Evolutionary conservation across 1,140 invertebrate species (phyloP), one percentile per base, ranked within the genome.

Genomic region (Brachionus manjavacas): DNA sequence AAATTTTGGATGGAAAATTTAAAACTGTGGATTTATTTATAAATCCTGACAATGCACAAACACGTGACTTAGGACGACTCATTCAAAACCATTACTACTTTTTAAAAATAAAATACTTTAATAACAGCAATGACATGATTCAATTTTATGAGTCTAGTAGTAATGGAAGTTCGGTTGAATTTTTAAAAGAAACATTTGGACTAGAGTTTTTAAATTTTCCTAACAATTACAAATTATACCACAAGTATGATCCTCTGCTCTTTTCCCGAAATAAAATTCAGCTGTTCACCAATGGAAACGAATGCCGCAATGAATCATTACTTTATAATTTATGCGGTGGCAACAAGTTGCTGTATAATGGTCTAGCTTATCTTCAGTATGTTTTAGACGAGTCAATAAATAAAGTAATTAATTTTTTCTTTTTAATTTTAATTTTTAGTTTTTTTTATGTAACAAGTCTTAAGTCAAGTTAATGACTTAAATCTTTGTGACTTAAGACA

Each of bases 131-230:
- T 41, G 23, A 81, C 1, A 81, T 81, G 79, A 81, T 28, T 35
- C 12, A 35, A 12, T 41, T 20, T 16, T 81, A 81, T 43, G 52
- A 60, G 16, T 43, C 31, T 46, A 11, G 11, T 46, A 11, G 11
- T 14, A 35, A 25, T 81, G 52, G 41, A 31, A 31, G 20, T 9
- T 31, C 25, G 1, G 9, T 35, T 9, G 20, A 31, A 52, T 80
- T 52, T 23, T 55, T 52, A 60, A 60, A 60, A 16, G 52, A 41
- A 39, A 64, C 23, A 23, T 76, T 81, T 46, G 79, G 52, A 3
- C 4, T 81, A 14, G 79, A 81, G 52, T 81, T 81, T 81, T 23
- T 12, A 20, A n/a, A 20, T 31, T 81, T 81, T 66, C 79, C 79
- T 3, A 23, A 20, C 39, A 55, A 64, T 14, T 81, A 81, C 28